Evolutionary conservation across 2,113 vertebrate genomes (phyloP).

Genomic region (Calonectris borealis): DNA sequence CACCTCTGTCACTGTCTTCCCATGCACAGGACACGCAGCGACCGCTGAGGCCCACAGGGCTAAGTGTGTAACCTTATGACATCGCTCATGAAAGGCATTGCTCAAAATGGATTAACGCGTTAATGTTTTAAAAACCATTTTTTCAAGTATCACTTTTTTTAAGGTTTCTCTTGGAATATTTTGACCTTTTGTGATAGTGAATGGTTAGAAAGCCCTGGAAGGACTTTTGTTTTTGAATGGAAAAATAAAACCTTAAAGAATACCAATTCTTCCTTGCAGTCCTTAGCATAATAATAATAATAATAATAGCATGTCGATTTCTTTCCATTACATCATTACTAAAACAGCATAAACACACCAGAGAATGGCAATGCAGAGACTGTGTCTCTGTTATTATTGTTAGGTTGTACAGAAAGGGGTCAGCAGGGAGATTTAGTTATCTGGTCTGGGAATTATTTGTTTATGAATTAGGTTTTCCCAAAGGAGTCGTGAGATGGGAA

Average conservation of each 20-base stretch:
- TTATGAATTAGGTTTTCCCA: constrained; percentile 68
- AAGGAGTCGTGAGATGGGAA: constrained; percentile 54
- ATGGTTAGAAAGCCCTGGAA: constrained; percentile 21
- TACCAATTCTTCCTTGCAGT: constrained; percentile 47
- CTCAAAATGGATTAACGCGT: not conserved
- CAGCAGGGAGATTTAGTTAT: constrained; percentile 17
- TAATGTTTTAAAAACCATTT: not conserved
- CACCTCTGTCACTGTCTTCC: not conserved
- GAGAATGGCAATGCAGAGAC: constrained; percentile 14
- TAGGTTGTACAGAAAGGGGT: not conserved
- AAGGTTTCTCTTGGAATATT: constrained; percentile 34
- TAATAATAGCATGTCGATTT: constrained; percentile 47
- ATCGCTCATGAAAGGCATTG: not conserved
- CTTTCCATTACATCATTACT: constrained; percentile 76
- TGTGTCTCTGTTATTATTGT: not conserved
- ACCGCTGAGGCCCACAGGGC: not conserved
- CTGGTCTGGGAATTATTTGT: constrained; percentile 59
- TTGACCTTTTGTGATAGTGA: constrained; percentile 22
- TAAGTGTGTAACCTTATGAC: not conserved
- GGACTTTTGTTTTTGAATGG: constrained; percentile 46
- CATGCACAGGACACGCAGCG: not conserved
- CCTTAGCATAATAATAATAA: constrained; percentile 12
- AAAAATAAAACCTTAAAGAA: constrained; percentile 63
- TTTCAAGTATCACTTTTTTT: not conserved
- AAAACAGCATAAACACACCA: constrained; percentile 55